Conservation (phyloP, 2,113 vertebrate species). For the Passer domesticus region DNA sequence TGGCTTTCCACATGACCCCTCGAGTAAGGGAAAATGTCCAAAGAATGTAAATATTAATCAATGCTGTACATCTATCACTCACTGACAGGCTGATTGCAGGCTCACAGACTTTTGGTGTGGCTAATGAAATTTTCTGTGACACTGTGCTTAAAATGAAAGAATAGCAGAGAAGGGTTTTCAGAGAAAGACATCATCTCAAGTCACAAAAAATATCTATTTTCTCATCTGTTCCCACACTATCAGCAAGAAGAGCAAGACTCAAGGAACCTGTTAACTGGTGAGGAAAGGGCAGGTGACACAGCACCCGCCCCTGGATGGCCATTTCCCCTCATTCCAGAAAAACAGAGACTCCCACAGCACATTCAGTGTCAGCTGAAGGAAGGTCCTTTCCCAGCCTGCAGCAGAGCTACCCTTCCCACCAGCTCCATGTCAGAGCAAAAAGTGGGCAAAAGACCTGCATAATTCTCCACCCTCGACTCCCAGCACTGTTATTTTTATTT, state of each 20-base stretch:
- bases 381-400: background rate
- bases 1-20: background rate
- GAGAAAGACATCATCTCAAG: background rate
- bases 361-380: background rate
- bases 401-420: background rate
- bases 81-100: background rate
- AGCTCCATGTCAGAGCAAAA: background rate
- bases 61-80: background rate
- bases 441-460: background rate
- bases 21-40: background rate
- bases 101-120: background rate
- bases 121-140: background rate
- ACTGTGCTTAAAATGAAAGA: background rate
- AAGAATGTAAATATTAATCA: background rate
- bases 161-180: rapidly evolving
- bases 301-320: background rate
- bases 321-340: background rate
- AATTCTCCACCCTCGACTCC: background rate
- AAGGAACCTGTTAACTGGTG: background rate
- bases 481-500: background rate
- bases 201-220: background rate
- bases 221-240: background rate
- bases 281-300: background rate
- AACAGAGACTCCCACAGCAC: background rate
- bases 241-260: background rate